phyloP scores from a whole-genome alignment of 2,888 invertebrate genomes.

The Drosophila anomalata region DNA sequence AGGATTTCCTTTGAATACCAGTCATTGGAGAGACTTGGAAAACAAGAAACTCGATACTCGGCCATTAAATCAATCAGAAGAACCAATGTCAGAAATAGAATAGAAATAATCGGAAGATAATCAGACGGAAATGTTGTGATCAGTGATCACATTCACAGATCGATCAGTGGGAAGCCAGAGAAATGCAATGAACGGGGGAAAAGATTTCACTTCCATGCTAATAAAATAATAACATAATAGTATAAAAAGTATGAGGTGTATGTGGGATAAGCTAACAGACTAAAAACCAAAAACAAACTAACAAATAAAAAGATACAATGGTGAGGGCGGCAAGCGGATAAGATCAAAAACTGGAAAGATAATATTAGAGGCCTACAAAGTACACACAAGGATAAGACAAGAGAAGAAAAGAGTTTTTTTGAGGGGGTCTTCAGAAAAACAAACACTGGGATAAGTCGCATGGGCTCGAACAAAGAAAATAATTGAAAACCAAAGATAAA shows the following conservation, averaged over 20 bases:
- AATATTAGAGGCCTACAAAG: conserved; percentile 20
- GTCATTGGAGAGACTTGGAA: conserved; percentile 18
- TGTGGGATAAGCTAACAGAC: conserved; percentile 11
- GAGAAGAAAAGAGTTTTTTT: conserved; percentile 16
- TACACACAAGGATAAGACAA: conserved; percentile 24
- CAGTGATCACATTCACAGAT: conserved; percentile 40
- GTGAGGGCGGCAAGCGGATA: conserved; percentile 14
- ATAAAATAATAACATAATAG: background rate
- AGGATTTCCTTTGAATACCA: conserved; percentile 23
- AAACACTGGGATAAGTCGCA: conserved; percentile 12
- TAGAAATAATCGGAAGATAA: conserved; percentile 15
- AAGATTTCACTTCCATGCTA: background rate
- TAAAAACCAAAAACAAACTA: conserved; percentile 10
- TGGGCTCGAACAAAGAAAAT: conserved; percentile 18
- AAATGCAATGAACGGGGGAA: conserved; percentile 7
- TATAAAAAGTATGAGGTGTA: background rate
- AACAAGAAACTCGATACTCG: conserved; percentile 36
- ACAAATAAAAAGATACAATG: conserved; percentile 23
- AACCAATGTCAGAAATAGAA: conserved; percentile 22
- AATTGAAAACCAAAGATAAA: conserved; percentile 8
- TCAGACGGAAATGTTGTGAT: conserved; percentile 39
- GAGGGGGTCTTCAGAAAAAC: background rate
- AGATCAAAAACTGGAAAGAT: conserved; percentile 13
- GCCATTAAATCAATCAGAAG: background rate
- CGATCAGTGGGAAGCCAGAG: conserved; percentile 24